Percentiles rank a stretch among this genome's conserved stretches.
These are phyloP conservation scores for Clarias gariepinus DNA, from an alignment of 2,113 vertebrate species.

Conservation along the genomic window DNA sequence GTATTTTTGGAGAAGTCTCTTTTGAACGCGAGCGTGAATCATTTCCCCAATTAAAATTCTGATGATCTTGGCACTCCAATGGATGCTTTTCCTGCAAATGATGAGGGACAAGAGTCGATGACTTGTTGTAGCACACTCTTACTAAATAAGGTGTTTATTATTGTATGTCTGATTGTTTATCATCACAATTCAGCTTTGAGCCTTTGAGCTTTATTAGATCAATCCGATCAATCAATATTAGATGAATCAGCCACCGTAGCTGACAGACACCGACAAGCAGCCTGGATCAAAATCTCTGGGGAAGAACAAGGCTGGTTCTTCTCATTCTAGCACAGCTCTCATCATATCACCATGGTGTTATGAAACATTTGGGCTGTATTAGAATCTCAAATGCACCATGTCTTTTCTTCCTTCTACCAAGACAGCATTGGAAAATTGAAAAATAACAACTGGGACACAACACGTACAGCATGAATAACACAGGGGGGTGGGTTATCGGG, in stretches of 20 bases:
- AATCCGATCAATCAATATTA: background rate
- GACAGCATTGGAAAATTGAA: background rate
- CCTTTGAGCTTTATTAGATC: background rate
- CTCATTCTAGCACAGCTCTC: background rate
- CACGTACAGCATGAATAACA: too few species aligned
- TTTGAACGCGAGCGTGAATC: background rate
- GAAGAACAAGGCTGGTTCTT: background rate
- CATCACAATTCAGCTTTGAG: background rate
- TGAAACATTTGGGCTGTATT: background rate
- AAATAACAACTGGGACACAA: background rate
- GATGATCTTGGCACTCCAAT: background rate
- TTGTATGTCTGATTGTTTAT: too few species aligned
- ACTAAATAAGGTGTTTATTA: background rate
- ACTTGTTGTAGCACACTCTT: background rate
- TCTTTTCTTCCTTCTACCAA: background rate
- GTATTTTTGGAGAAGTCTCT: background rate
- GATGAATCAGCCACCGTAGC: background rate
- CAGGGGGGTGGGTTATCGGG: too few species aligned
- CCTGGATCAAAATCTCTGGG: background rate
- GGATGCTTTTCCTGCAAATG: background rate
- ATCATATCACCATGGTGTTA: background rate
- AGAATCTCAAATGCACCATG: background rate
- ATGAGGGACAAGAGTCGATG: background rate
- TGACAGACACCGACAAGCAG: background rate
- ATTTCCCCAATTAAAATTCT: constrained; percentile 24